Evolutionary conservation across 1,140 invertebrate genomes (phyloP).

Genomic region (Drosophila baimaii): DNA sequence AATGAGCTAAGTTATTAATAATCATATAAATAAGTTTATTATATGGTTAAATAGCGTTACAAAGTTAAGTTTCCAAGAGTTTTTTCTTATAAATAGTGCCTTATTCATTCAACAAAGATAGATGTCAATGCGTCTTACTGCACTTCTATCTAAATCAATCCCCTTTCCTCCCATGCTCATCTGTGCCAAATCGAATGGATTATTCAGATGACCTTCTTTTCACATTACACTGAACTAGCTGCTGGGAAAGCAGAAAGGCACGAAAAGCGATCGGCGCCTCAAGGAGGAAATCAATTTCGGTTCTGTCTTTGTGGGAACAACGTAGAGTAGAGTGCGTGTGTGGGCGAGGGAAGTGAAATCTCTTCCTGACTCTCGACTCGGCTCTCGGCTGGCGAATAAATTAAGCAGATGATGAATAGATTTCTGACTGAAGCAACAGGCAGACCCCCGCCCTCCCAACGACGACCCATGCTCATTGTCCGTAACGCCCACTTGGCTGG

Average conservation of each 20-base stretch:
- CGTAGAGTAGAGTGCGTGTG: constrained; percentile 3
- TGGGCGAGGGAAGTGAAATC: constrained; percentile 33
- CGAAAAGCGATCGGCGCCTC: constrained; percentile 28
- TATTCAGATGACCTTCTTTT: constrained; percentile 36
- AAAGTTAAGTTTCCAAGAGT: neutral
- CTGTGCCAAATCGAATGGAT: constrained; percentile 17
- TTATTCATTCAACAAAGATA: neutral
- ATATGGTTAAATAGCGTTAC: neutral
- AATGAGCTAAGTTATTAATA: no score
- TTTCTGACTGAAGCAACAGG: constrained; percentile 11
- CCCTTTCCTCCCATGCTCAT: neutral
- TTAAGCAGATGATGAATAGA: constrained; percentile 34
- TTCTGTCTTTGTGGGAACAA: constrained; percentile 13
- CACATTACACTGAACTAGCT: constrained; percentile 57
- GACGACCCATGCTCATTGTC: constrained; percentile 3
- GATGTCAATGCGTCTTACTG: no score
- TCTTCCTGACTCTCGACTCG: constrained; percentile 41
- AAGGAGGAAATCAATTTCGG: constrained; percentile 18
- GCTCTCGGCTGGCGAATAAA: constrained; percentile 22
- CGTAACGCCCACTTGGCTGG: constrained; percentile 30
- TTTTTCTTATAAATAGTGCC: neutral
- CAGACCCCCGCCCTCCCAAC: neutral
- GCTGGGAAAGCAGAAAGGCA: constrained; percentile 58
- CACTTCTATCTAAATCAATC: no score
- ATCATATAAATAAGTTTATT: neutral